phyloP scores from a whole-genome alignment of 2,113 vertebrate genomes.

The Grantiella picta region DNA sequence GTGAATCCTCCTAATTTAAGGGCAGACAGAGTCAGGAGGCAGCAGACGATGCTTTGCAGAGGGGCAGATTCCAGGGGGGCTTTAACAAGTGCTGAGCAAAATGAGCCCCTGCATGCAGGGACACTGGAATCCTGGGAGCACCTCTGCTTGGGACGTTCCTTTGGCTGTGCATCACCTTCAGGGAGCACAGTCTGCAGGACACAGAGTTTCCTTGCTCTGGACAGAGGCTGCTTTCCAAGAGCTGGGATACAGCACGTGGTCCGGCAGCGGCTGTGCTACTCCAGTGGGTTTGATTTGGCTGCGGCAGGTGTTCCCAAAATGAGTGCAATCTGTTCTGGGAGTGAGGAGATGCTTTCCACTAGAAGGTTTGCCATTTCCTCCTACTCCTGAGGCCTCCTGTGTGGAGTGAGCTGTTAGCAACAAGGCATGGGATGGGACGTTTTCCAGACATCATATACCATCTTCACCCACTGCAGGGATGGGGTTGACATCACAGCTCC shows the following conservation, averaged over 20 bases:
- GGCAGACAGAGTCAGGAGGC: background rate
- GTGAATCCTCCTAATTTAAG: background rate
- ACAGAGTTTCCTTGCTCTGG: background rate
- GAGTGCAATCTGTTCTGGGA: conserved; percentile 30
- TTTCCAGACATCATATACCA: background rate
- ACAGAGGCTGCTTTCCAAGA: background rate
- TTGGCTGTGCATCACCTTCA: background rate
- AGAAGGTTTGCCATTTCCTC: conserved; percentile 41
- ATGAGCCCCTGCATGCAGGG: background rate
- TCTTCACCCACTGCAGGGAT: background rate
- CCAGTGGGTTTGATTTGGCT: background rate
- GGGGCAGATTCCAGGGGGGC: background rate
- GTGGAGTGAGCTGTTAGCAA: conserved; percentile 10
- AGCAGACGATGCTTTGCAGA: background rate
- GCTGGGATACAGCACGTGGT: background rate
- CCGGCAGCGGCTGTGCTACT: background rate
- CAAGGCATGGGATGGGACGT: background rate
- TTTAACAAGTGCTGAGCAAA: background rate
- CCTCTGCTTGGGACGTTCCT: fast-evolving
- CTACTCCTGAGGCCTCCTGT: background rate
- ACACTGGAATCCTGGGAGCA: background rate
- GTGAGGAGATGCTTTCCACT: background rate
- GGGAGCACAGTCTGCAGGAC: background rate
- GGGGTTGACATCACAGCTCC: background rate
- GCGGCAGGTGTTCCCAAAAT: background rate